Conservation (phyloP, 2,113 vertebrate species). For the Lophotis ruficrista region DNA sequence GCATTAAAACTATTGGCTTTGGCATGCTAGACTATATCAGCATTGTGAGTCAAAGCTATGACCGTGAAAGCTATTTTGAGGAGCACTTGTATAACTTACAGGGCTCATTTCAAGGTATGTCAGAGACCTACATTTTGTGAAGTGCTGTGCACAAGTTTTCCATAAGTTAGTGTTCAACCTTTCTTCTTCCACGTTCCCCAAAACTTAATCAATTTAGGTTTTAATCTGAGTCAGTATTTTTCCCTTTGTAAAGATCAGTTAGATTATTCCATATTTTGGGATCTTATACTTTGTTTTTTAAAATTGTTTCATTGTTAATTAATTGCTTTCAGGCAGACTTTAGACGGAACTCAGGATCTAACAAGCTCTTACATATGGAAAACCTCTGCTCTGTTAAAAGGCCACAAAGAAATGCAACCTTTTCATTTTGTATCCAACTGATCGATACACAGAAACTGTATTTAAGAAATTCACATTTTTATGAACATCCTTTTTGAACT, state of each 20-base stretch:
- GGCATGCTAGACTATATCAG: not conserved
- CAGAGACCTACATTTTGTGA: not conserved
- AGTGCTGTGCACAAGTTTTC: not conserved
- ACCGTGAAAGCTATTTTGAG: not conserved
- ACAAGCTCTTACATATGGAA: not conserved
- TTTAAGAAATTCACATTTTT: constrained; percentile 14
- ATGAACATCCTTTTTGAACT: constrained; percentile 14
- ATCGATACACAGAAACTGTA: not conserved
- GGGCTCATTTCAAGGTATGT: not conserved
- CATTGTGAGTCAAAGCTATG: not conserved
- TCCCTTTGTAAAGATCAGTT: not conserved
- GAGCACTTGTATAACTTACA: not conserved
- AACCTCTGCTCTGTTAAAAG: not conserved
- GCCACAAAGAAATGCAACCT: not conserved
- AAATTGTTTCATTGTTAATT: not conserved
- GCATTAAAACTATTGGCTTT: not conserved
- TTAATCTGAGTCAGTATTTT: not conserved
- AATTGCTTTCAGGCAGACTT: not conserved
- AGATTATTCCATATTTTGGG: not conserved
- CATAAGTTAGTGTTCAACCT: not conserved
- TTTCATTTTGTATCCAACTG: not conserved
- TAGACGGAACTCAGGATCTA: not conserved
- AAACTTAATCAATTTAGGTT: not conserved
- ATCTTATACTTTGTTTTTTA: not conserved
- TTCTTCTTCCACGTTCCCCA: not conserved